A percentile compares a stretch with the other conserved stretches of the same genome.
phyloP scores from a whole-genome alignment of 2,113 vertebrate species.

The Plotosus lineatus region DNA sequence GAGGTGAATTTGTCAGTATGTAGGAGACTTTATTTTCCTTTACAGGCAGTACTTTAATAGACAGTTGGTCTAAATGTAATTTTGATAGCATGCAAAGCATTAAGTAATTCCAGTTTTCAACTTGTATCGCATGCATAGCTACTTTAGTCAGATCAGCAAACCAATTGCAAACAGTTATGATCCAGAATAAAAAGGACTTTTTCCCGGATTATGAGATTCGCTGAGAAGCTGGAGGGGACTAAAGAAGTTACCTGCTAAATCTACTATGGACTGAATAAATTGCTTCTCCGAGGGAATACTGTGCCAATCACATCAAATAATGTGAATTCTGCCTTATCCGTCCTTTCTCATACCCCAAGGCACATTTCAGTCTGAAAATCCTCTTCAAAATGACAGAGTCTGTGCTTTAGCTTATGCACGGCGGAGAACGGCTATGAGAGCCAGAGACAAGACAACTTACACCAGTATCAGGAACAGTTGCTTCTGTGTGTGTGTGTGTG shows the following conservation, averaged over 20 bases:
- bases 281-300: constrained; percentile 26
- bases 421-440: constrained; percentile 1
- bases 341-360: constrained; percentile 13
- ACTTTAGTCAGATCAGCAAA: constrained; percentile 1
- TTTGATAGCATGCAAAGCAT: not conserved
- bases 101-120: not conserved
- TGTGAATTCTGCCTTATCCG: constrained; percentile 34
- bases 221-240: constrained; percentile 29
- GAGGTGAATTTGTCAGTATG: not conserved
- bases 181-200: constrained; percentile 2
- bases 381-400: constrained; percentile 39
- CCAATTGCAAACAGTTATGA: constrained; percentile 2
- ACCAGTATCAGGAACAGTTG: constrained; percentile 50
- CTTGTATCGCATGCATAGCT: not conserved
- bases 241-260: constrained; percentile 33
- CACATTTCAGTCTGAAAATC: constrained; percentile 27
- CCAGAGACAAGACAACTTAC: constrained; percentile 45
- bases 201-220: not conserved
- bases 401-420: constrained; percentile 35
- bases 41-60: not conserved
- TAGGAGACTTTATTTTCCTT: not conserved
- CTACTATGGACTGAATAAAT: constrained; percentile 18
- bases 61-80: not conserved
- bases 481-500: constrained; percentile 6
- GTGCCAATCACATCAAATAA: constrained; percentile 46